Base-by-base conservation (phyloP, 2,113 vertebrate genomes). In the Empidonax alnorum region DNA sequence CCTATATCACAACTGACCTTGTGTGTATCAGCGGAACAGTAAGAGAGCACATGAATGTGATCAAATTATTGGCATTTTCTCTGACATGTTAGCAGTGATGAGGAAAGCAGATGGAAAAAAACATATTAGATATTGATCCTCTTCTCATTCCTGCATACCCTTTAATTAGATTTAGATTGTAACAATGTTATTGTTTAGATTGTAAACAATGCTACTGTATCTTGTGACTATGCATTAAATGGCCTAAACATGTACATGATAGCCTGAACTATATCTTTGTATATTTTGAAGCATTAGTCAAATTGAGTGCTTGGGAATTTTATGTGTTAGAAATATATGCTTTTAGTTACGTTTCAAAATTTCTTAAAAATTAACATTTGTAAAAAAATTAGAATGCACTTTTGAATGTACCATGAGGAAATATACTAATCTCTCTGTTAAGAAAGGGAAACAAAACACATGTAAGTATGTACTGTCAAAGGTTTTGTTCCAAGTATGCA, bases 111-210 rank as follows among this genome's bases (percentile, higher is more conserved):
- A 98, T 98, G 98, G 94, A 94, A 97, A 97, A 72, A 97, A 98
- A 91, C 96, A 97, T 98, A 99, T 98, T 98, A 98, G 66, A 81
- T 98, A 99, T 99, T 94, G 99, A 99, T 98, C 97, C 71, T 49
- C 90, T 95, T 93, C 97, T 95, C 87, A 97, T 97, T 80, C 88
- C 88, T 97, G 96, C 96, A 96, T 96, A 96, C 30, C 78, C 97
- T 97, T 98, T 99, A 98, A 99, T 99, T 98, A 98, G 98, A 98
- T 98, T 98, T 98, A 98, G 98, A 98, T 97, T 97, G 97, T 98
- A 98, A 62, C 98, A 98, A 98, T 88, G 66, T 37, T 98, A 96
- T 97, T 97, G 97, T 98, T 98, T 98, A 98, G 98, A 98, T 97
- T 97, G 97, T 98, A 99, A 98, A 62, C 98, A 98, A 98, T 87